Conservation (phyloP, 2,888 invertebrate species). For the Cyclophora punctaria region DNA sequence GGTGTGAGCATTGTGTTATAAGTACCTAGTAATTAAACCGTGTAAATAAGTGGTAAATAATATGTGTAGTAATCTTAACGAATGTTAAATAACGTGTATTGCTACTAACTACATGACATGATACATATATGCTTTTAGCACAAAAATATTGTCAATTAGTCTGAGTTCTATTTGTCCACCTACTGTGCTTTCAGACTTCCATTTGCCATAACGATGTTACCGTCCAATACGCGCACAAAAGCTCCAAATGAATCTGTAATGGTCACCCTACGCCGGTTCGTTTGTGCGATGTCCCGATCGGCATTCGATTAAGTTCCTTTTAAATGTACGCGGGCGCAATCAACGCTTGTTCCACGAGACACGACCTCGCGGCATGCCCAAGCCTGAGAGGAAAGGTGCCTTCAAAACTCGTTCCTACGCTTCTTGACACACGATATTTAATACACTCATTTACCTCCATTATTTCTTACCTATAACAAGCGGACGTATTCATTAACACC, state of each 20-base stretch:
- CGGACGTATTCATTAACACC: too few species aligned
- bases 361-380: constrained; percentile 11
- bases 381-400: constrained; percentile 24
- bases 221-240: too few species aligned
- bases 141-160: too few species aligned
- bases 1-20: too few species aligned
- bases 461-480: too few species aligned
- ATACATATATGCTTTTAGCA: too few species aligned
- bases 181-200: too few species aligned
- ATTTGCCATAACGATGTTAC: too few species aligned
- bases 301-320: constrained; percentile 55
- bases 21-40: too few species aligned
- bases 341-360: constrained; percentile 27
- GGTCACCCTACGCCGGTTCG: constrained; percentile 7
- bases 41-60: not conserved
- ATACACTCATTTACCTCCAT: not conserved
- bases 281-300: constrained; percentile 26
- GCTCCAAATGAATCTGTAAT: not conserved
- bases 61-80: not conserved
- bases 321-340: constrained; percentile 39
- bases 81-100: not conserved
- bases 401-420: constrained; percentile 25
- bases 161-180: too few species aligned
- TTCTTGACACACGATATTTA: constrained; percentile 15
- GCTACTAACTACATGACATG: not conserved